A percentile compares a stretch with the other conserved stretches of the same genome.
phyloP scores from a whole-genome alignment of 2,113 vertebrate genomes.

The Trogon melanurus region DNA sequence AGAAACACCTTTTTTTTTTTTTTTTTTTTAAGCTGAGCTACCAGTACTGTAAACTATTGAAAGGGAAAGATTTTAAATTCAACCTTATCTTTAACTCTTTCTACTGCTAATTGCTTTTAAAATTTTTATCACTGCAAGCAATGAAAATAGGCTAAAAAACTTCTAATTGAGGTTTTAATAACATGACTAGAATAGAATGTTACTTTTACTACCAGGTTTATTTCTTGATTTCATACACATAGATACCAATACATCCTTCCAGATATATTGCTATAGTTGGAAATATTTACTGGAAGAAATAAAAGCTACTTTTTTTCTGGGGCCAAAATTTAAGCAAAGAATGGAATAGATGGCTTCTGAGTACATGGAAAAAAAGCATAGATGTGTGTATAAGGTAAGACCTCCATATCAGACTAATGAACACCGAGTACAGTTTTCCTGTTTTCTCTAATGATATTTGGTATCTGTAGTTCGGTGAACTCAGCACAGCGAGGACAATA shows the following conservation, averaged over 20 bases:
- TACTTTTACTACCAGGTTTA: not conserved
- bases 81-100: not conserved
- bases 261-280: not conserved
- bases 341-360: not conserved
- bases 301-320: not conserved
- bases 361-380: not conserved
- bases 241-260: not conserved
- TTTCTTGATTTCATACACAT: not conserved
- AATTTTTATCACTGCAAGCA: not conserved
- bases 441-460: not conserved
- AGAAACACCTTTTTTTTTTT: not conserved
- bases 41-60: not conserved
- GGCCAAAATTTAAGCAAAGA: not conserved
- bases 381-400: not conserved
- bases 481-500: not conserved
- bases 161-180: not conserved
- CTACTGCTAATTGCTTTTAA: not conserved
- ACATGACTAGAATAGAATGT: not conserved
- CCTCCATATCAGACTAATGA: not conserved
- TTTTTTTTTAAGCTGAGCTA: not conserved
- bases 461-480: not conserved
- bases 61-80: not conserved
- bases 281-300: slow-evolving; percentile 2
- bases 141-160: not conserved
- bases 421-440: not conserved